Base-by-base conservation (phyloP, 2,888 invertebrate genomes). In the Himalopsyche anomala region DNA sequence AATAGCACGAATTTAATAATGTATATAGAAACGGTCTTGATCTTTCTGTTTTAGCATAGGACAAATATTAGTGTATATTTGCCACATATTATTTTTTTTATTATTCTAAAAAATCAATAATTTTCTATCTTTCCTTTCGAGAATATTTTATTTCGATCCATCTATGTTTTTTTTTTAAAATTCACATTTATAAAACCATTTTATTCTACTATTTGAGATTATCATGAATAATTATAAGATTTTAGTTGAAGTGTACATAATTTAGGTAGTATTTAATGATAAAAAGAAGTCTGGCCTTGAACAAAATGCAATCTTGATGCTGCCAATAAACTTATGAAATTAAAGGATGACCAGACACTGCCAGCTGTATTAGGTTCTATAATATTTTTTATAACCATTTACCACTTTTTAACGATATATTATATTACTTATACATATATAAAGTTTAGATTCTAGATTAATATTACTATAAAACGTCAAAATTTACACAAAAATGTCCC, bases 251-350 rank as follows among this genome's bases (percentile, higher is more conserved):
- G 84, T 88, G 87, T 87, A 88, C 86, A 88, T 88, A 87, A 62
- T 74, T 15, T 36, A 81, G 83, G 62, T 80, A 36, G 45, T 84
- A 87, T 84, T 86, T 84, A 85, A 86, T 84, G 82, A 84, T 85
- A 55, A 51, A 51, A 83, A 40, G 51, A 83, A 45, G 55, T 83
- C 81, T 62, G 62, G 62, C 62, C 62, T 28, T 62, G 85, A 89
- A 89, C 88, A 89, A 84, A 89, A 89, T 89, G 88, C 84, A 87
- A 84, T 89, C 88, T 83, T 89, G 82, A 88, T 84, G 88, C 87
- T 83, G 84, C 89, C 85, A 86, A 88, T 87, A 86, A 89, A 90
- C 89, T 88, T 89, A 82, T 86, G 84, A 84, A 62, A 81, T n/a
- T 84, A 82, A 40, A 74, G 79, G 54, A 83, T 42, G 83, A 81